These are phyloP conservation scores for Napeogenes sylphis DNA, from an alignment of 2,888 invertebrate genomes.

Conservation along the genomic window DNA sequence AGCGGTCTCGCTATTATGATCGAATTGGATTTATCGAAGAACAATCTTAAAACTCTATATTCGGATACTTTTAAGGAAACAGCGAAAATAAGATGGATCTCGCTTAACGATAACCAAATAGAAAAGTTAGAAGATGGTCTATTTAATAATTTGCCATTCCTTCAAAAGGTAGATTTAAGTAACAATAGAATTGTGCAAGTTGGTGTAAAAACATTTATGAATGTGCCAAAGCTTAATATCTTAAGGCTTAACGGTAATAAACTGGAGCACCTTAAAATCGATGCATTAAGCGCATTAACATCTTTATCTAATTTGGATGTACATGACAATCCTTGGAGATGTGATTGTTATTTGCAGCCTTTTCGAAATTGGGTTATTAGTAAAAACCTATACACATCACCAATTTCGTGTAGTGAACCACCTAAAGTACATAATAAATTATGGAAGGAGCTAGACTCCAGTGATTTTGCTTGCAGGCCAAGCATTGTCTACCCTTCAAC, in stretches of 20 bases:
- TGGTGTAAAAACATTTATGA: slow-evolving; percentile 83
- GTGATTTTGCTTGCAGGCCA: slow-evolving; percentile 90
- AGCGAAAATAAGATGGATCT: slow-evolving; percentile 82
- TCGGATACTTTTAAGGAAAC: slow-evolving; percentile 85
- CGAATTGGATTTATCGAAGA: slow-evolving; percentile 88
- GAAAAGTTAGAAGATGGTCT: slow-evolving; percentile 84
- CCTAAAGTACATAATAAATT: slow-evolving; percentile 80
- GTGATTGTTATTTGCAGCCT: slow-evolving; percentile 88
- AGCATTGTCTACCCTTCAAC: slow-evolving; percentile 82
- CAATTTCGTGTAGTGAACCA: slow-evolving; percentile 86
- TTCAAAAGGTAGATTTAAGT: slow-evolving; percentile 87
- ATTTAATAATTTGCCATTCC: slow-evolving; percentile 84
- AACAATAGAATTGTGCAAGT: slow-evolving; percentile 85
- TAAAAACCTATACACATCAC: slow-evolving; percentile 84
- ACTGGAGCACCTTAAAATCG: slow-evolving; percentile 81
- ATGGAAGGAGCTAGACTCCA: slow-evolving; percentile 84
- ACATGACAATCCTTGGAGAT: slow-evolving; percentile 91
- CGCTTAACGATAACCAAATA: slow-evolving; percentile 86
- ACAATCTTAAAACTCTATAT: slow-evolving; percentile 81
- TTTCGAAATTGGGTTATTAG: slow-evolving; percentile 87
- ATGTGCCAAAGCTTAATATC: slow-evolving; percentile 81
- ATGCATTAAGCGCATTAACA: slow-evolving; percentile 80
- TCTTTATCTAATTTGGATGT: slow-evolving; percentile 85
- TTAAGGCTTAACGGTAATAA: slow-evolving; percentile 86
- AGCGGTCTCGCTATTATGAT: slow-evolving; percentile 86